A percentile compares a stretch with the other conserved stretches of the same genome.
Conservation (phyloP, 2,113 vertebrate genomes). For the Orthonyx spaldingii region DNA sequence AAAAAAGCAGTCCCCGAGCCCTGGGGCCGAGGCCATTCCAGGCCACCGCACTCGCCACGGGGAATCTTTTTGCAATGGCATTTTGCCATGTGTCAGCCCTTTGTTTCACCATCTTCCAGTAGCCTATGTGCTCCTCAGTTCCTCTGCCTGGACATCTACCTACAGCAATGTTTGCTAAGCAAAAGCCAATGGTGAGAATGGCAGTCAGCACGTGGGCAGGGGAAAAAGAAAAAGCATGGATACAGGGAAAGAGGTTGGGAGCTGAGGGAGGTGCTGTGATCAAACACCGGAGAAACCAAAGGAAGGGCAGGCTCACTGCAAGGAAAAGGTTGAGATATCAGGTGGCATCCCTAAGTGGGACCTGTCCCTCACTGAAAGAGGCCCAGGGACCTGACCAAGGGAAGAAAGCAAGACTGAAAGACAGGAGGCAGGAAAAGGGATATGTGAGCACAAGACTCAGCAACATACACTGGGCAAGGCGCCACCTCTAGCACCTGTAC, state of each 20-base stretch:
- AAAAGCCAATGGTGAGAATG: not conserved
- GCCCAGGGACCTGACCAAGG: not conserved
- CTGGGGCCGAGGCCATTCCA: slow-evolving; percentile 24
- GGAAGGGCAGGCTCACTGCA: rapidly evolving
- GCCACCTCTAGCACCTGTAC: not conserved
- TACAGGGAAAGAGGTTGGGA: not conserved
- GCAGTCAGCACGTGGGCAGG: not conserved
- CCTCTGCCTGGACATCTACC: not conserved
- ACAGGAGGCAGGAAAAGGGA: not conserved
- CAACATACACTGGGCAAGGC: not conserved
- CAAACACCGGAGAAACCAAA: not conserved
- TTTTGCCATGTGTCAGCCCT: slow-evolving; percentile 30
- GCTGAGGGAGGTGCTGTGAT: not conserved
- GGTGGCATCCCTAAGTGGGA: not conserved
- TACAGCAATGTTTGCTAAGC: not conserved
- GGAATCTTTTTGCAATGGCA: slow-evolving; percentile 3
- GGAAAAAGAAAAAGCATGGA: rapidly evolving
- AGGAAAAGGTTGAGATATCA: not conserved
- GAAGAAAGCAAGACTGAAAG: not conserved
- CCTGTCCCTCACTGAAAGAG: no score
- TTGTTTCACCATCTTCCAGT: slow-evolving; percentile 5
- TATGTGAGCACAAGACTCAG: not conserved
- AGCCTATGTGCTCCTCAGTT: not conserved
- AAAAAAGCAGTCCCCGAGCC: slow-evolving; percentile 10
- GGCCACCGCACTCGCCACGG: not conserved